These are phyloP conservation scores for Chionis minor DNA, from an alignment of 2,113 vertebrate genomes.

Conservation along the genomic window DNA sequence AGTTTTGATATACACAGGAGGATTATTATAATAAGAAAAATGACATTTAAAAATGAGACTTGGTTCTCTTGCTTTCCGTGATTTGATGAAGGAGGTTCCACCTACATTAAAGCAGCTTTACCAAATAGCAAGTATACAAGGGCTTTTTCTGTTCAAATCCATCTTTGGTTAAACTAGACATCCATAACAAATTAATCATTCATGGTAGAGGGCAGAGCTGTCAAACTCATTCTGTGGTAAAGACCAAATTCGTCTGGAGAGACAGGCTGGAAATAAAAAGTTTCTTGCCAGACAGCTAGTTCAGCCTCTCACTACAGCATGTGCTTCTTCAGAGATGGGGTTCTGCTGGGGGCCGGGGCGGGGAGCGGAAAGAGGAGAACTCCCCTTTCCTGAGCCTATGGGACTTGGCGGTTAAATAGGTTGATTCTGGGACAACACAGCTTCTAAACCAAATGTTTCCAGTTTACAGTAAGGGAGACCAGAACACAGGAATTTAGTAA, in stretches of 20 bases:
- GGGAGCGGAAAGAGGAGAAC: background rate
- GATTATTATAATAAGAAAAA: constrained; percentile 4
- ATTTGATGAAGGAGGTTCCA: constrained; percentile 35
- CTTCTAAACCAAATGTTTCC: constrained; percentile 17
- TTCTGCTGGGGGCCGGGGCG: background rate
- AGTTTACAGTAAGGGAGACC: background rate
- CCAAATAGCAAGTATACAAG: constrained; percentile 23
- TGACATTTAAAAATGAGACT: constrained; percentile 7
- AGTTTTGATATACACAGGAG: background rate
- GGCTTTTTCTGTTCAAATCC: constrained; percentile 50
- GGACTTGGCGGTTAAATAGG: background rate
- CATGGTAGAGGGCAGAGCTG: constrained; percentile 53
- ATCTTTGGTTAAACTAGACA: constrained; percentile 61
- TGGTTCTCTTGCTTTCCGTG: background rate
- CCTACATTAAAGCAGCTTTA: constrained; percentile 46
- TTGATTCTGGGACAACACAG: background rate
- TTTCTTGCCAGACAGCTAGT: constrained; percentile 39
- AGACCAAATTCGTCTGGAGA: constrained; percentile 43
- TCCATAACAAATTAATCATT: constrained; percentile 64
- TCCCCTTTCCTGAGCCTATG: background rate
- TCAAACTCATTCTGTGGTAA: constrained; percentile 62
- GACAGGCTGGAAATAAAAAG: constrained; percentile 41
- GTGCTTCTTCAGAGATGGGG: background rate
- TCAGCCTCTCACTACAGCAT: background rate
- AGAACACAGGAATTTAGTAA: background rate